Evolutionary conservation across 2,113 vertebrate genomes (phyloP).

Genomic region (Circaetus cinerascens): DNA sequence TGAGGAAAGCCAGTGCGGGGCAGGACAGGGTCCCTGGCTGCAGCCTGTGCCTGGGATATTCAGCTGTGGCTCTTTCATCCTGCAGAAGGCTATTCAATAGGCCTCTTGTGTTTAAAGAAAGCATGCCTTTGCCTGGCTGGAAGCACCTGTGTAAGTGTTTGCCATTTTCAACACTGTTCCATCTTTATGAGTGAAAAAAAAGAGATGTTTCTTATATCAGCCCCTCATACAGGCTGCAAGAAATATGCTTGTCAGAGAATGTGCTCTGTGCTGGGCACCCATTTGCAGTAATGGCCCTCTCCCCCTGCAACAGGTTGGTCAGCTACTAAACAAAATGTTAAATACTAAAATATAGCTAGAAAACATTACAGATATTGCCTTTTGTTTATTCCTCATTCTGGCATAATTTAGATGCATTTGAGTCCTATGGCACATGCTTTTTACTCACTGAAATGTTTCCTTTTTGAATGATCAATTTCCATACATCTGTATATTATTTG

Average conservation of each 20-base stretch:
- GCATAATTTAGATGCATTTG: background rate
- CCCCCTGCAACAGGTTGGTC: background rate
- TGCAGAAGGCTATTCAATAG: background rate
- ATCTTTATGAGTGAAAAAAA: rapidly evolving
- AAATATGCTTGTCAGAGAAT: background rate
- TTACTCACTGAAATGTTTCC: background rate
- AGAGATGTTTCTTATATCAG: background rate
- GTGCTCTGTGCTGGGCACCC: background rate
- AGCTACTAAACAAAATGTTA: background rate
- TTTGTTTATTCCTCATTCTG: background rate
- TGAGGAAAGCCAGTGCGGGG: background rate
- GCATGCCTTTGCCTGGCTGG: background rate
- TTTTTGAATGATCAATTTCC: background rate
- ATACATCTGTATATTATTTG: background rate
- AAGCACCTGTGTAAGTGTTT: background rate
- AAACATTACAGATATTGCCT: background rate
- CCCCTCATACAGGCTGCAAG: background rate
- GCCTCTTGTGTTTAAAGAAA: background rate
- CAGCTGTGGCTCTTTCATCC: background rate
- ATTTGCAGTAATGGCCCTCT: background rate
- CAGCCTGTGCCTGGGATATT: background rate
- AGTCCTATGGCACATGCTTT: background rate
- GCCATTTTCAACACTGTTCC: background rate
- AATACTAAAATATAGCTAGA: background rate
- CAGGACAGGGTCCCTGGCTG: background rate